Base-by-base conservation (phyloP, 2,797 vertebrate genomes). In the Cottoperca gobio region DNA sequence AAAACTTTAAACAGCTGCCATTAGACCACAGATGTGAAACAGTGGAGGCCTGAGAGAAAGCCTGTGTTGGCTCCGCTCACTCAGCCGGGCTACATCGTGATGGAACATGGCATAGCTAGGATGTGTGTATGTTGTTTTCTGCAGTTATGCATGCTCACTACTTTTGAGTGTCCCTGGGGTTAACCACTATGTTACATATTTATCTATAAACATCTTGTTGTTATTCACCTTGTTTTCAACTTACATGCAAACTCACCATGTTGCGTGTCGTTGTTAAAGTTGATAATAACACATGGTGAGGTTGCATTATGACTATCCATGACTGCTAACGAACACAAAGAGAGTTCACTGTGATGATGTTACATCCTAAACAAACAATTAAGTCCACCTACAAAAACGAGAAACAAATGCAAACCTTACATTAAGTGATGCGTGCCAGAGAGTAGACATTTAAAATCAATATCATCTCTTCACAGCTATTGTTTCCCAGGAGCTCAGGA, bases 1-100 rank as follows among this genome's bases (percentile, higher is more conserved):
- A 61, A 49, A 14, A 17, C 7, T 6, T 28, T 28, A 37, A 73
- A 28, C 69, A 73, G 49, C 73, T 80, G 82, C 76, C 68, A 40
- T 62, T 57, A 48, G 31, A 17, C 46, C 33, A 7, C 35, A 60
- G 31, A 28, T 37, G 19, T 31, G 59, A 37, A 45, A 26, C 46
- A 59, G 13, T 14, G 37, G 64, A 70, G 39, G 13, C 49, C 55
- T 21, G 35, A 26, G 49, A 70, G 33, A 31, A 77, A 17, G 35
- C 37, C 69, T 57, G 54, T 40, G 54, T 57, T 37, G 40, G 21
- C 63, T 72, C 33, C 60, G 64, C 49, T 45, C 77, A 17, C 60
- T 74, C 55, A 62, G 37, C 31, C 70, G 52, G 39, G 8, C 6
- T 8, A 2, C 23, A 12, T 49, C 1, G 6, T 33, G 43, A 52